phyloP scores from a whole-genome alignment of 2,113 vertebrate genomes.

The Butorides virescens region DNA sequence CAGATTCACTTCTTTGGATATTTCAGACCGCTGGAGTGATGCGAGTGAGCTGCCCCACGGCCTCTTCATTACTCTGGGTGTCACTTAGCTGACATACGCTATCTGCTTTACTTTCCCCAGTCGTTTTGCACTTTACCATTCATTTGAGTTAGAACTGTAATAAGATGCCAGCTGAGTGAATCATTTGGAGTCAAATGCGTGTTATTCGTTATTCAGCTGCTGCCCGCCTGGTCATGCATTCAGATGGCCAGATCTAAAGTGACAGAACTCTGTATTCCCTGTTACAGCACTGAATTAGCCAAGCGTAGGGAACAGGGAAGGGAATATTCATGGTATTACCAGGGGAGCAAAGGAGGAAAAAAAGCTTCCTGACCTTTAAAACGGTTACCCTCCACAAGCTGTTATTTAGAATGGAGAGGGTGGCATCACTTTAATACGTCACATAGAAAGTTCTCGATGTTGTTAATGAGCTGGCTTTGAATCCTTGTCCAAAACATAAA shows the following conservation, averaged over 20 bases:
- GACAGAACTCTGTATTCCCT: slow-evolving; percentile 12
- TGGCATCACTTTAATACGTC: background rate
- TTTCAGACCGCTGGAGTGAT: background rate
- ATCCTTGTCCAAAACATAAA: background rate
- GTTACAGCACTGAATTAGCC: background rate
- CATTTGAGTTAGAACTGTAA: background rate
- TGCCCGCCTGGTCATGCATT: background rate
- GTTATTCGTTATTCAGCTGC: slow-evolving; percentile 25
- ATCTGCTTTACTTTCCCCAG: background rate
- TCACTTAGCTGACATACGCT: background rate
- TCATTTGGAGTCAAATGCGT: background rate
- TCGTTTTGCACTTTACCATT: background rate
- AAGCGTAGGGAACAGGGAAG: background rate
- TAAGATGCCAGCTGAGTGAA: slow-evolving; percentile 24
- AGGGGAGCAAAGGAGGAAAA: background rate
- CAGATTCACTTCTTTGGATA: background rate
- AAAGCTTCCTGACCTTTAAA: background rate
- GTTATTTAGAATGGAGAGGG: background rate
- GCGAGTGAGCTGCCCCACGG: background rate
- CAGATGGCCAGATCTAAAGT: slow-evolving; percentile 24
- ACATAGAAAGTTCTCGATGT: background rate
- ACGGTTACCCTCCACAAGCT: background rate
- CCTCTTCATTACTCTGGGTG: background rate
- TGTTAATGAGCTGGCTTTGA: background rate
- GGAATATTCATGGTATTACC: background rate